Evolutionary conservation across 2,113 vertebrate species (phyloP).

Genomic region (Dasypus novemcinctus): DNA sequence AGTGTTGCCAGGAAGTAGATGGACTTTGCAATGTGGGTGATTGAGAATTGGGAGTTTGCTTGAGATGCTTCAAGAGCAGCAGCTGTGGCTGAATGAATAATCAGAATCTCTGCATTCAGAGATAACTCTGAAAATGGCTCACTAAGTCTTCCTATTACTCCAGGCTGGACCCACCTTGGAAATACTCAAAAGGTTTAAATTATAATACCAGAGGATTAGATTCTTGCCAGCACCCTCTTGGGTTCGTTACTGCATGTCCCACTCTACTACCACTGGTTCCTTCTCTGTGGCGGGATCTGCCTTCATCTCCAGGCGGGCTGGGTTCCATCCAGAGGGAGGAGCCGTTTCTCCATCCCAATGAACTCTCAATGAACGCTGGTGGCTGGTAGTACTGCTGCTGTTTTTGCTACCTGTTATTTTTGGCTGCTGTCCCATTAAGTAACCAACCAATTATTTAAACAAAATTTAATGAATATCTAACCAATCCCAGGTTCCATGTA

Average conservation of each 20-base stretch:
- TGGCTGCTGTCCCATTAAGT: background rate
- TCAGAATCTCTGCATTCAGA: background rate
- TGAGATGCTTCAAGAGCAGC: background rate
- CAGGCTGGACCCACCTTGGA: background rate
- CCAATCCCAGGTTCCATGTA: background rate
- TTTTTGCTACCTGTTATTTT: background rate
- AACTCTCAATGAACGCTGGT: no score
- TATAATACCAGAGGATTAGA: background rate
- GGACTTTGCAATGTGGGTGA: background rate
- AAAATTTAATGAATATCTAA: background rate
- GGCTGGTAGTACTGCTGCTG: background rate
- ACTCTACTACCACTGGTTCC: background rate
- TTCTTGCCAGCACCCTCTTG: background rate
- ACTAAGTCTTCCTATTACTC: background rate
- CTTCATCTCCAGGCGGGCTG: background rate
- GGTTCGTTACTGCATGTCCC: background rate
- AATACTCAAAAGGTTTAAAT: background rate
- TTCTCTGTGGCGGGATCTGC: background rate
- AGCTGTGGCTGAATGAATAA: background rate
- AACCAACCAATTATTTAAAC: constrained; percentile 17
- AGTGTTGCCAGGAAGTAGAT: background rate
- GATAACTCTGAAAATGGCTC: no score
- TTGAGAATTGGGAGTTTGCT: background rate
- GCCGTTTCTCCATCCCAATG: background rate
- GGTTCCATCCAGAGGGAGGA: background rate